Conservation (phyloP, 2,797 vertebrate genomes). For the Eupleurogrammus muticus region DNA sequence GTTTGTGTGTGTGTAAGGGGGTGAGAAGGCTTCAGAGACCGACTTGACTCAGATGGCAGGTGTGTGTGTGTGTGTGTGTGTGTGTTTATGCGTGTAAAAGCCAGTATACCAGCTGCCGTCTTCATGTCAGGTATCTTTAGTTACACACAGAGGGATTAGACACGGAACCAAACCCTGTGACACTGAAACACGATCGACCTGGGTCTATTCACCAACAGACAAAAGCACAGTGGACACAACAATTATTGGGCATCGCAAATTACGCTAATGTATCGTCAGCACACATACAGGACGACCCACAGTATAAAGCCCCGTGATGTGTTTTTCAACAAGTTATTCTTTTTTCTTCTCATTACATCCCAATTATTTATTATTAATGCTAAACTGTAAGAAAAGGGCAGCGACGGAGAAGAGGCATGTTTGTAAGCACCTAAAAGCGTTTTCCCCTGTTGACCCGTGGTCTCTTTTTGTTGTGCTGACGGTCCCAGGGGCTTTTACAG, state of each 20-base stretch:
- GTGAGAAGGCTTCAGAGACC: conserved; percentile 25
- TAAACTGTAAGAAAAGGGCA: conserved; percentile 32
- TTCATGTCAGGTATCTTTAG: conserved; percentile 68
- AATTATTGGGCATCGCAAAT: conserved; percentile 30
- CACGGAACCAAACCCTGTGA: conserved; percentile 57
- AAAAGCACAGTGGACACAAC: conserved; percentile 31
- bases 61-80: conserved; percentile 31
- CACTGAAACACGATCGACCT: conserved; percentile 57
- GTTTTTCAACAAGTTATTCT: conserved; percentile 40
- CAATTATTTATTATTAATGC: conserved; percentile 51
- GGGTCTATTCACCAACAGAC: conserved; percentile 49
- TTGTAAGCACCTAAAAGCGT: conserved; percentile 54
- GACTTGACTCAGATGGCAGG: conserved; percentile 53
- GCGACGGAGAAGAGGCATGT: conserved; percentile 10
- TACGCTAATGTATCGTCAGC: conserved; percentile 17
- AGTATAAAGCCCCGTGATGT: conserved; percentile 19
- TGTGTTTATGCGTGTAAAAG: conserved; percentile 26
- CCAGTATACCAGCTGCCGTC: conserved; percentile 70
- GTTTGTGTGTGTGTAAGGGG: neutral
- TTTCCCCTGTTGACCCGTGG: conserved; percentile 40
- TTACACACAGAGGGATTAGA: conserved; percentile 68
- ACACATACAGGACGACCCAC: conserved; percentile 1
- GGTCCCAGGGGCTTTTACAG: conserved; percentile 51
- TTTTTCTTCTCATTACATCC: too few relatives aligned
- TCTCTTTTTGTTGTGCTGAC: conserved; percentile 32